Conservation (phyloP, 2,888 invertebrate genomes). For the Rhingia campestris region DNA sequence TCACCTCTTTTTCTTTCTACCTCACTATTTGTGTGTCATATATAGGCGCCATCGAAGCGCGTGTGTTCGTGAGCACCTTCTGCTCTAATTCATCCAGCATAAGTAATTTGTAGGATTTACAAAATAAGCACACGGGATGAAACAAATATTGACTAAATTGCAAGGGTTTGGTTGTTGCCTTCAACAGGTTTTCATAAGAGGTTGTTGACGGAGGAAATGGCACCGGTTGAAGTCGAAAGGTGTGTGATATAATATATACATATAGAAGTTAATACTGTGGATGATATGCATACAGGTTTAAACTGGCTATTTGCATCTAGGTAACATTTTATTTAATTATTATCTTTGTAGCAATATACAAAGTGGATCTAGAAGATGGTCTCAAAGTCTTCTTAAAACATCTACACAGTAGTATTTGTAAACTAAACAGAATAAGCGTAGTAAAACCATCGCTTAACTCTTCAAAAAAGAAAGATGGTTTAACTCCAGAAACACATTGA, state of each 20-base stretch:
- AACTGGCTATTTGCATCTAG: not conserved
- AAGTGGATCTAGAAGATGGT: no score
- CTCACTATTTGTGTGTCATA: constrained; percentile 37
- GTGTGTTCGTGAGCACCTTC: constrained; percentile 51
- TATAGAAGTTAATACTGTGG: constrained; percentile 45
- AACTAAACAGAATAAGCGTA: no score
- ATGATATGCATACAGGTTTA: constrained; percentile 1
- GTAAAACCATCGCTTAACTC: no score
- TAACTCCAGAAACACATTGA: no score
- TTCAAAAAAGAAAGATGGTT: no score
- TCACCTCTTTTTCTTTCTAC: not conserved
- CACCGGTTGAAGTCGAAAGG: constrained; percentile 55
- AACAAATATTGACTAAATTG: constrained; percentile 55
- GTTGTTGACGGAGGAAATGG: constrained; percentile 71
- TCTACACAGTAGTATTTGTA: no score
- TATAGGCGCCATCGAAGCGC: constrained; percentile 43
- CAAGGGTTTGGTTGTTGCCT: constrained; percentile 55
- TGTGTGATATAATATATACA: constrained; percentile 47
- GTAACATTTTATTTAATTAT: no score
- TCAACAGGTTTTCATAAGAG: constrained; percentile 65
- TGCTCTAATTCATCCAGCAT: constrained; percentile 63
- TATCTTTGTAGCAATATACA: no score
- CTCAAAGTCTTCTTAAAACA: no score
- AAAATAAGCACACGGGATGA: constrained; percentile 22
- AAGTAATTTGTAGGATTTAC: constrained; percentile 45